phyloP scores from a whole-genome alignment of 2,888 invertebrate species.

The Tetheella fluctuosa region DNA sequence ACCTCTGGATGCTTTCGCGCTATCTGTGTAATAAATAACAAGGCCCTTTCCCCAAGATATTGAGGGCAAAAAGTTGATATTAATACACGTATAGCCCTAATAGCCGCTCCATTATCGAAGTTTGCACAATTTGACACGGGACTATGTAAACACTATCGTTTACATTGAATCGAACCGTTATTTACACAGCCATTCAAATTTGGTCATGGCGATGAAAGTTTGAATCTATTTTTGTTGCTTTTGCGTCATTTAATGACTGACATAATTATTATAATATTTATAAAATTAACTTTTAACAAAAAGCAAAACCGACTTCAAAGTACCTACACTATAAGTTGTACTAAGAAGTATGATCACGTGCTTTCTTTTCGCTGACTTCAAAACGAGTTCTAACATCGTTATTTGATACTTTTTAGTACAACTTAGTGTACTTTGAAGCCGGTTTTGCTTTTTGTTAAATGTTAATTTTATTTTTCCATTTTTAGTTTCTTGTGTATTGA shows the following conservation, averaged over 20 bases:
- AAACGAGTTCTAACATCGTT: no score
- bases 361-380: no score
- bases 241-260: background rate
- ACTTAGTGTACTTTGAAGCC: no score
- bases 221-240: slow-evolving; percentile 14
- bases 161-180: slow-evolving; percentile 19
- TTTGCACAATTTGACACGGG: slow-evolving; percentile 31
- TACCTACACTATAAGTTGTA: no score
- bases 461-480: no score
- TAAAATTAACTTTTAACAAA: no score
- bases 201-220: slow-evolving; percentile 20
- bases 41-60: slow-evolving; percentile 6
- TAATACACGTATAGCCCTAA: slow-evolving; percentile 6
- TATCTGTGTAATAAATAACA: slow-evolving; percentile 1
- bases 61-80: slow-evolving; percentile 10
- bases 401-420: no score
- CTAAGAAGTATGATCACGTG: no score
- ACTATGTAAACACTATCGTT: slow-evolving; percentile 26
- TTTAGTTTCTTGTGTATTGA: no score
- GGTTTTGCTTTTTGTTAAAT: no score
- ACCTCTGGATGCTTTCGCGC: background rate
- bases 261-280: no score
- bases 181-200: slow-evolving; percentile 30
- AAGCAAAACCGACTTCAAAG: no score
- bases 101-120: slow-evolving; percentile 17